These are phyloP conservation scores for Pelmatolapia mariae DNA, from an alignment of 2,113 vertebrate genomes.

Conservation along the genomic window DNA sequence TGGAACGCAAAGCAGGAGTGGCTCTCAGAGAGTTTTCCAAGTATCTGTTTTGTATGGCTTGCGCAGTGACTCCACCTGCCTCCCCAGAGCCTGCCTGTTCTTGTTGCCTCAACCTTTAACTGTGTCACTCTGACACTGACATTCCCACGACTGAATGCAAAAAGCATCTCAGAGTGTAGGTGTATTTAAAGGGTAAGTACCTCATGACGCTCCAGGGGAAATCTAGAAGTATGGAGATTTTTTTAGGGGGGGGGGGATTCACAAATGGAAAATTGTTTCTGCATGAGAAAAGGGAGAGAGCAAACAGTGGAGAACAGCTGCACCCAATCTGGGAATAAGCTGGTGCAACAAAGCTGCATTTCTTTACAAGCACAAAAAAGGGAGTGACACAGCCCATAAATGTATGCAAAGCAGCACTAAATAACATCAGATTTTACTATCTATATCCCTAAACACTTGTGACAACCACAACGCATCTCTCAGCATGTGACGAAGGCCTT, in stretches of 20 bases:
- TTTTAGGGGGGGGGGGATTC: background rate
- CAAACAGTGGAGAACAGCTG: conserved; percentile 3
- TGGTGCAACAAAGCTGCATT: background rate
- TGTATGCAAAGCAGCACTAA: conserved; percentile 66
- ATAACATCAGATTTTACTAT: conserved; percentile 58
- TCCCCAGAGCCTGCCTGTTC: conserved; percentile 1
- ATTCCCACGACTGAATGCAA: background rate
- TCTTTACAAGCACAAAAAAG: conserved; percentile 38
- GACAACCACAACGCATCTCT: conserved; percentile 71
- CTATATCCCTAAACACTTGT: conserved; percentile 65
- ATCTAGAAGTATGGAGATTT: background rate
- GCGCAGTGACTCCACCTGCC: background rate
- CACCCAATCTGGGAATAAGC: conserved; percentile 20
- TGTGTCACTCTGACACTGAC: background rate
- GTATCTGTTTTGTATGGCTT: conserved; percentile 9
- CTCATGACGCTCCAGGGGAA: background rate
- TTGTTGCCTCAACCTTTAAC: background rate
- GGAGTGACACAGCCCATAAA: conserved; percentile 32
- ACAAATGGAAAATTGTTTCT: background rate
- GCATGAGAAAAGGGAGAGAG: background rate
- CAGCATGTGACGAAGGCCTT: conserved; percentile 60
- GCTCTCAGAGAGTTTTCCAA: background rate
- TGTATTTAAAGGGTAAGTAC: background rate
- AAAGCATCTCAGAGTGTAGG: background rate
- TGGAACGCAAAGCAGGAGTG: background rate